Evolutionary conservation across 2,113 vertebrate genomes (phyloP).

Genomic region (Indri indri): DNA sequence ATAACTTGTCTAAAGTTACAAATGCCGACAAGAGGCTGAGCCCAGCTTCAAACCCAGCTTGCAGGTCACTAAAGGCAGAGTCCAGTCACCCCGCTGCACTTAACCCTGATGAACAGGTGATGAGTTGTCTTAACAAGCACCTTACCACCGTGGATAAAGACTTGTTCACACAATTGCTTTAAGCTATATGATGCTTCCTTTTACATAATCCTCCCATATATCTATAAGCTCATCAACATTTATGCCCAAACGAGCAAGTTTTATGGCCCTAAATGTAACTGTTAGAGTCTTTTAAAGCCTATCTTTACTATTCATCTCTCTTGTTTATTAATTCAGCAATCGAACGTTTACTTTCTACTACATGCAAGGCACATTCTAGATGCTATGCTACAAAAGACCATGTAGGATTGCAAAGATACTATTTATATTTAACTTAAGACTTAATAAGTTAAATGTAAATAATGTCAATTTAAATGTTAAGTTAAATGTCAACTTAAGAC

Average conservation of each 20-base stretch:
- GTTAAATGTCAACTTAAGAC: slow-evolving; percentile 5
- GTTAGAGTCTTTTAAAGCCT: not conserved
- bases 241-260: not conserved
- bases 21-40: not conserved
- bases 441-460: not conserved
- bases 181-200: not conserved
- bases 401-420: not conserved
- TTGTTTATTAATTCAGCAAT: not conserved
- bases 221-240: not conserved
- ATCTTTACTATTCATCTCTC: not conserved
- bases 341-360: not conserved
- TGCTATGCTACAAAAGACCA: not conserved
- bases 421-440: not conserved
- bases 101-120: not conserved
- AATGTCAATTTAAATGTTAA: slow-evolving; percentile 6
- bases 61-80: not conserved
- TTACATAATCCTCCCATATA: not conserved
- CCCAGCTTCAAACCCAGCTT: not conserved
- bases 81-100: not conserved
- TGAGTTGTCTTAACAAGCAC: not conserved
- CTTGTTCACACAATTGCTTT: not conserved
- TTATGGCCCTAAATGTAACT: too few relatives aligned
- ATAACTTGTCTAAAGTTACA: not conserved
- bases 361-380: not conserved
- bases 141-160: not conserved